Percentiles rank a stretch among this genome's conserved stretches.
phyloP scores from a whole-genome alignment of 2,797 vertebrate genomes.

The Prionace glauca region DNA sequence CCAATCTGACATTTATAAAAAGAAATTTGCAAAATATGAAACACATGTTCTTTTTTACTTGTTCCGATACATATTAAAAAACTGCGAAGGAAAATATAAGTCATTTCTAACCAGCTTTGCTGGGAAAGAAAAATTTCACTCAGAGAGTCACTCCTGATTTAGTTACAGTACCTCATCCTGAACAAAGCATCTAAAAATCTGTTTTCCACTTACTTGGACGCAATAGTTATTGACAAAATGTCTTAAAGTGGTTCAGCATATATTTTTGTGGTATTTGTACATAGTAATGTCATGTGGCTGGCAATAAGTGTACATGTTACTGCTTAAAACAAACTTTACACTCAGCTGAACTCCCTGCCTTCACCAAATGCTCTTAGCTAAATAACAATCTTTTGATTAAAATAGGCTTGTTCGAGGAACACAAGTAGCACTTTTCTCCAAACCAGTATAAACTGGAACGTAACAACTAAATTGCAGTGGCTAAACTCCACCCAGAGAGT shows the following conservation, averaged over 20 bases:
- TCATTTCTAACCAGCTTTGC: slow-evolving; percentile 17
- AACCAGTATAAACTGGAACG: slow-evolving; percentile 24
- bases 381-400: slow-evolving; percentile 16
- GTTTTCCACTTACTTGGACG: background rate
- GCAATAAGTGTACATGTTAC: slow-evolving; percentile 18
- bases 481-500: slow-evolving; percentile 28
- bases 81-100: background rate
- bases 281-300: slow-evolving; percentile 13
- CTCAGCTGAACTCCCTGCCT: background rate
- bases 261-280: slow-evolving; percentile 18
- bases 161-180: background rate
- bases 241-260: slow-evolving; percentile 6
- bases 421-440: slow-evolving; percentile 19
- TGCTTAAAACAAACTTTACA: slow-evolving; percentile 26
- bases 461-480: slow-evolving; percentile 6
- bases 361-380: slow-evolving; percentile 6
- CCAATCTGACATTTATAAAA: background rate
- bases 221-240: slow-evolving; percentile 13
- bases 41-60: slow-evolving; percentile 4
- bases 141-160: background rate
- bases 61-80: background rate
- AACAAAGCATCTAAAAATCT: background rate
- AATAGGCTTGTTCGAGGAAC: slow-evolving; percentile 21
- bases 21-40: slow-evolving; percentile 15
- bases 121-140: slow-evolving; percentile 11